Base-by-base conservation (phyloP, 2,113 vertebrate species). In the Prionailurus bengalensis region DNA sequence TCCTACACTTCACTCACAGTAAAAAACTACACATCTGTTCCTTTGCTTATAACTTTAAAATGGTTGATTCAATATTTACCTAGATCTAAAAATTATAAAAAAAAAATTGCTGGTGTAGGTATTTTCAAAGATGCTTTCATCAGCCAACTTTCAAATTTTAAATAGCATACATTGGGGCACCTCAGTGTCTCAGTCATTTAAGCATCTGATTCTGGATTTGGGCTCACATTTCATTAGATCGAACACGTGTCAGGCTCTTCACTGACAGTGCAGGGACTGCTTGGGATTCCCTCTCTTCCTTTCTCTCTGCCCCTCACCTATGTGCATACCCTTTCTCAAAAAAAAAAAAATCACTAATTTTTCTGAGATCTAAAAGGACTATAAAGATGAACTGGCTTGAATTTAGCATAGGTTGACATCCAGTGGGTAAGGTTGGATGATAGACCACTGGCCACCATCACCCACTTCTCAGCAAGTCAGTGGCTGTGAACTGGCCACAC, bases 401-500 rank as follows among this genome's bases (percentile, higher is more conserved):
- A 55, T 48, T 76, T 36, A 79, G 11, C 2, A 1, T 27, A 68
- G 14, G 12, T 27, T 42, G 29, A 66, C 36, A 68, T 21, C 21
- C 63, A 55, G 21, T 21, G 48, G 9, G 53, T 68, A 45, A 86
- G 91, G 10, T 55, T 70, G 2, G 3, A 25, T 79, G 61, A 15
- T 25, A 19, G 55, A 16, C 61, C 33, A 27, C 27, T 87, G 27
- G 12, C 23, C 0, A 0, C n/a, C 12, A 53, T 65, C 27, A 21
- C 45, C 16, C 23, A 74, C 14, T 73, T 81, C 12, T 65, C 33
- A 63, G 19, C 12, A 78, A 48, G 45, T 78, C 17, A 27, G 31
- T 78, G 31, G 36, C 58, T 68, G 25, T n/a, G 31, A 78, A 39
- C 2, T 8, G 12, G 23, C 8, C 58, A 68, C 7, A 48, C 10